Percentiles rank a stretch among this genome's conserved stretches.
These are phyloP conservation scores for Drosophila rufa DNA, from an alignment of 1,140 invertebrate genomes.

Conservation along the genomic window DNA sequence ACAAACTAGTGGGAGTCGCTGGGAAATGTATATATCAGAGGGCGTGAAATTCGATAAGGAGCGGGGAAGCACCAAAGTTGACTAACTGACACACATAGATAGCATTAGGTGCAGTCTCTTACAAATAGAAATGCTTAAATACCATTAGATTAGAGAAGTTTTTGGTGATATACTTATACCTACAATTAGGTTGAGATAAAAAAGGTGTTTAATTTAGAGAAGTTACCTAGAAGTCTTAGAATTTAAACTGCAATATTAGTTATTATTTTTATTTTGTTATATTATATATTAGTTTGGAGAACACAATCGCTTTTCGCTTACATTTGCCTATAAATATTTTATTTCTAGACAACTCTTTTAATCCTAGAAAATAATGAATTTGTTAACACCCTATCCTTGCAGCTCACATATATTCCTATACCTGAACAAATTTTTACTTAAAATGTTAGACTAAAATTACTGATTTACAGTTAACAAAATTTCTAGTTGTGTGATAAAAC, in stretches of 20 bases:
- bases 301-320: no score
- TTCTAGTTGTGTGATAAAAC: no score
- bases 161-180: slow-evolving; percentile 14
- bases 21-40: slow-evolving; percentile 37
- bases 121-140: slow-evolving; percentile 19
- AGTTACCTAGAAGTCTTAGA: not conserved
- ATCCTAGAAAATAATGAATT: no score
- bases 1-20: slow-evolving; percentile 7
- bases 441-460: no score
- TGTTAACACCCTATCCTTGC: no score
- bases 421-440: no score
- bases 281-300: no score
- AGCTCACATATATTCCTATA: no score
- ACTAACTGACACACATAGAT: slow-evolving; percentile 72
- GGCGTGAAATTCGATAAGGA: slow-evolving; percentile 13
- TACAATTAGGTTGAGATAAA: slow-evolving; percentile 23
- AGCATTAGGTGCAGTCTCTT: slow-evolving; percentile 23
- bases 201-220: not conserved
- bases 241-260: not conserved
- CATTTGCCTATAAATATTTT: no score
- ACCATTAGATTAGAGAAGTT: slow-evolving; percentile 12
- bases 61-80: slow-evolving; percentile 29
- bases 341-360: no score
- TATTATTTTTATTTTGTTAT: no score
- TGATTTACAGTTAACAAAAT: no score